Conservation (phyloP, 1,140 invertebrate species). For the Hyphantria cunea region DNA sequence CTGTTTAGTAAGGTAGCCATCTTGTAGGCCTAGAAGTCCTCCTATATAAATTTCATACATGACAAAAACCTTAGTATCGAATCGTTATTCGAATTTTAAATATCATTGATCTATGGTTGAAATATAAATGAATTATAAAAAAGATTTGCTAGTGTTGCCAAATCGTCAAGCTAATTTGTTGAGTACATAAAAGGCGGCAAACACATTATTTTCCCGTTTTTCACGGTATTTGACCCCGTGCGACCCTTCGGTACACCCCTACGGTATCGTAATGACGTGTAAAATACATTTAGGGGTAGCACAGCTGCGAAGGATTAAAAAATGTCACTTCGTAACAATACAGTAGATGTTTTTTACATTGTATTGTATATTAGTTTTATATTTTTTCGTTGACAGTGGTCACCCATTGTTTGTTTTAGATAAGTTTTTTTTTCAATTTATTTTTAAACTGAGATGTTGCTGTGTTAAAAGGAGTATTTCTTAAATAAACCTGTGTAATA, state of each 20-base stretch:
- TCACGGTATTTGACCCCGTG: slow-evolving; percentile 59
- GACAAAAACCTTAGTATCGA: too few relatives aligned
- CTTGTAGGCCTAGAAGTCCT: too few relatives aligned
- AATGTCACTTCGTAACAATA: slow-evolving; percentile 33
- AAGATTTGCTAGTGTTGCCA: not conserved
- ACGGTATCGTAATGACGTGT: slow-evolving; percentile 62
- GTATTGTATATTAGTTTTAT: slow-evolving; percentile 29
- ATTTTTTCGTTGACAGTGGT: slow-evolving; percentile 7
- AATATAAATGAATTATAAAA: too few relatives aligned
- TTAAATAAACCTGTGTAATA: too few relatives aligned
- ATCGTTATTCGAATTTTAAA: too few relatives aligned
- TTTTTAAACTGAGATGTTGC: too few relatives aligned
- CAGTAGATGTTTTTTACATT: slow-evolving; percentile 40
- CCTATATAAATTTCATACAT: too few relatives aligned
- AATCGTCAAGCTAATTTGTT: slow-evolving; percentile 19
- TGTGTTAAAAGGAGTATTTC: too few relatives aligned
- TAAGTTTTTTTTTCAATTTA: not conserved
- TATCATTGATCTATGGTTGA: too few relatives aligned
- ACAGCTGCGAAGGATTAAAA: slow-evolving; percentile 51
- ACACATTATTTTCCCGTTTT: slow-evolving; percentile 70
- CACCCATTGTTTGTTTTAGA: not conserved
- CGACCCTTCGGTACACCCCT: slow-evolving; percentile 47
- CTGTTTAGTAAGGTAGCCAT: too few relatives aligned
- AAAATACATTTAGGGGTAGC: slow-evolving; percentile 63
- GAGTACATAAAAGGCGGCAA: slow-evolving; percentile 18